Evolutionary conservation across 2,888 invertebrate species (phyloP).

Genomic region (Yponomeuta malinellus): DNA sequence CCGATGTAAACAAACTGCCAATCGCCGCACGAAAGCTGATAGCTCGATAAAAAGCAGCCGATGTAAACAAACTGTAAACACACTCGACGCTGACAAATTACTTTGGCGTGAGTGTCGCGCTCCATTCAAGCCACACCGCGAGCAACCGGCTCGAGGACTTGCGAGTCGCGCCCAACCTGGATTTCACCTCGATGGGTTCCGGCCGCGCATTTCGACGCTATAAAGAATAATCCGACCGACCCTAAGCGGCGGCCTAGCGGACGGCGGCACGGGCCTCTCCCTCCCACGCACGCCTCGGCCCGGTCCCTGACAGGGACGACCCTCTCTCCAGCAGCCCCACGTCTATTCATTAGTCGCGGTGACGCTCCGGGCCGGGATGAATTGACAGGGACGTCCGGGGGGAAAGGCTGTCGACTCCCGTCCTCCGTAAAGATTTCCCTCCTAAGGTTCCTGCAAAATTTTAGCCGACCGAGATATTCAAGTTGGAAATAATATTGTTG

Average conservation of each 20-base stretch:
- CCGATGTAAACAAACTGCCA: slow-evolving; percentile 9
- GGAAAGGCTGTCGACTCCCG: slow-evolving; percentile 41
- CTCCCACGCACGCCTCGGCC: slow-evolving; percentile 38
- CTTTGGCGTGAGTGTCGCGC: no score
- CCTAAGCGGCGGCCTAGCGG: slow-evolving; percentile 48
- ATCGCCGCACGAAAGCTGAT: no score
- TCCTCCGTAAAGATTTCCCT: slow-evolving; percentile 43
- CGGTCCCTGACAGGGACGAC: slow-evolving; percentile 47
- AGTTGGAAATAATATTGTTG: background rate
- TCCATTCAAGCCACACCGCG: slow-evolving; percentile 44
- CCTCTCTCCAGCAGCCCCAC: slow-evolving; percentile 45
- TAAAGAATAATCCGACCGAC: slow-evolving; percentile 70
- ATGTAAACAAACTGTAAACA: slow-evolving; percentile 12
- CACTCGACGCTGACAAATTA: background rate
- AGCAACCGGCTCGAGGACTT: slow-evolving; percentile 66
- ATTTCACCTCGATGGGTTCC: slow-evolving; percentile 63
- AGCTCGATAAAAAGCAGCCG: background rate
- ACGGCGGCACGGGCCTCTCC: slow-evolving; percentile 40
- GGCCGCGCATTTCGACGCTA: slow-evolving; percentile 68
- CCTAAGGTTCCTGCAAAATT: slow-evolving; percentile 60
- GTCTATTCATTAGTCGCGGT: slow-evolving; percentile 72
- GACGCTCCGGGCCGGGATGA: slow-evolving; percentile 55
- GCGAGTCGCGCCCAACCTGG: slow-evolving; percentile 57
- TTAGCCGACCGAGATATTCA: background rate
- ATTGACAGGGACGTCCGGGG: slow-evolving; percentile 61